These are phyloP conservation scores for Ophion obscuratus DNA, from an alignment of 2,888 invertebrate species.

Conservation along the genomic window DNA sequence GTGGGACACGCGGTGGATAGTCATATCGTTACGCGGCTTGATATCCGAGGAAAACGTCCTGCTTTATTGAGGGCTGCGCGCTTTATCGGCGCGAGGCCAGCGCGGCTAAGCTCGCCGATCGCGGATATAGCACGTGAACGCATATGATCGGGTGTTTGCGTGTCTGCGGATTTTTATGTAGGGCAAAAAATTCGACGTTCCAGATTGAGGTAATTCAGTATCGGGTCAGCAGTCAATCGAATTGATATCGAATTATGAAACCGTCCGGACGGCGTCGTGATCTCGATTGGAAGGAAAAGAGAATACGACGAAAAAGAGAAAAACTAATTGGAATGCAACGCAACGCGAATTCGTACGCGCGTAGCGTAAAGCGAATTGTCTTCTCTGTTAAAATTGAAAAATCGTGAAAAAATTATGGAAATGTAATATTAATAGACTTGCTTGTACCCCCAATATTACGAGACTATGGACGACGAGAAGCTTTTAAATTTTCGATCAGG, in stretches of 20 bases:
- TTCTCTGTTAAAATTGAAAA: too few relatives aligned
- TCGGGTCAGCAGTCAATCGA: neutral
- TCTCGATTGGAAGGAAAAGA: neutral
- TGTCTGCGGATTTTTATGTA: conserved; percentile 22
- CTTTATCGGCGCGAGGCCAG: conserved; percentile 46
- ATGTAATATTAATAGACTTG: too few relatives aligned
- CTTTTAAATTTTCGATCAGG: too few relatives aligned
- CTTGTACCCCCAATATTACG: too few relatives aligned
- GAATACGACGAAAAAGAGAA: too few relatives aligned
- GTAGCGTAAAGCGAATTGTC: too few relatives aligned
- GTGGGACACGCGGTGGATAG: conserved; percentile 5
- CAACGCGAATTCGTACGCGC: too few relatives aligned
- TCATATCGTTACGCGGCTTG: conserved; percentile 25
- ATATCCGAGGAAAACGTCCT: conserved; percentile 56
- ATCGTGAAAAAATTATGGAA: too few relatives aligned
- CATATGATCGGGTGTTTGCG: neutral
- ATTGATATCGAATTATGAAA: neutral
- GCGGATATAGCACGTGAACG: conserved; percentile 35
- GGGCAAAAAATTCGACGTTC: conserved; percentile 21
- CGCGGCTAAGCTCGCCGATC: conserved; percentile 33
- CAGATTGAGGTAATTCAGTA: neutral
- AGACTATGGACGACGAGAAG: too few relatives aligned
- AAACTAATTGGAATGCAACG: too few relatives aligned
- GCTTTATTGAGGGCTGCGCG: conserved; percentile 28
- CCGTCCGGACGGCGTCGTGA: neutral